Conservation (phyloP, 2,888 invertebrate genomes). For the Xanthia icteritia region DNA sequence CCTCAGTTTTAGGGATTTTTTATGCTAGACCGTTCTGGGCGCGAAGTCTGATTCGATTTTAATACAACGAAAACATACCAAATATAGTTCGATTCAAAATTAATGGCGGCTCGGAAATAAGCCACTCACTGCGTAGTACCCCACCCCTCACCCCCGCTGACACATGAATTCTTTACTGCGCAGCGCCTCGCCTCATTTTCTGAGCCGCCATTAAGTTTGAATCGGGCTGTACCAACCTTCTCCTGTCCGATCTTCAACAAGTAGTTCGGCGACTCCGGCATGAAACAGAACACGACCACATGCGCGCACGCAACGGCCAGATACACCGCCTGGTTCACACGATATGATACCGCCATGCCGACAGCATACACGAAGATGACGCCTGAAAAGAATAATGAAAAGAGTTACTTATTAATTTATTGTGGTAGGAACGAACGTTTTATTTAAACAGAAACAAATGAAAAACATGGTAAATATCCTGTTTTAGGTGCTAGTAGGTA, state of each 20-base stretch:
- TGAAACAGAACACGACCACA: conserved; percentile 75
- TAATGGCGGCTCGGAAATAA: too few species aligned
- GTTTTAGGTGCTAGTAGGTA: too few species aligned
- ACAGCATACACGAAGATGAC: conserved; percentile 82
- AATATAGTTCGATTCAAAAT: too few species aligned
- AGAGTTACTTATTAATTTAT: neutral
- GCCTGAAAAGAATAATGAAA: conserved; percentile 56
- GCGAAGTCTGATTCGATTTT: too few species aligned
- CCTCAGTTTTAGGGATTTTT: neutral
- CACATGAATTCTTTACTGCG: too few species aligned
- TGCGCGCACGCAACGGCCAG: conserved; percentile 73
- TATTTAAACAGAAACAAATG: neutral
- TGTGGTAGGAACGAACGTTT: neutral
- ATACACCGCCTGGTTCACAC: conserved; percentile 76
- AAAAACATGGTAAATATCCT: neutral
- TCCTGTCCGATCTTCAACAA: conserved; percentile 79
- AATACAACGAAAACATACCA: neutral
- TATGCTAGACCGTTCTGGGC: neutral
- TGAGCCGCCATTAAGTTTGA: too few species aligned
- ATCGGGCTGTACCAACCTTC: conserved; percentile 78
- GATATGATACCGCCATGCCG: conserved; percentile 76
- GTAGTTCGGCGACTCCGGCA: conserved; percentile 85
- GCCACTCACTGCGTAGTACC: too few species aligned
- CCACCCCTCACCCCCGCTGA: too few species aligned
- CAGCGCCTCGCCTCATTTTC: too few species aligned